Evolutionary conservation across 1,140 invertebrate genomes (phyloP), one percentile per base, ranked within the genome.

Genomic region (Oreohelix idahoensis): DNA sequence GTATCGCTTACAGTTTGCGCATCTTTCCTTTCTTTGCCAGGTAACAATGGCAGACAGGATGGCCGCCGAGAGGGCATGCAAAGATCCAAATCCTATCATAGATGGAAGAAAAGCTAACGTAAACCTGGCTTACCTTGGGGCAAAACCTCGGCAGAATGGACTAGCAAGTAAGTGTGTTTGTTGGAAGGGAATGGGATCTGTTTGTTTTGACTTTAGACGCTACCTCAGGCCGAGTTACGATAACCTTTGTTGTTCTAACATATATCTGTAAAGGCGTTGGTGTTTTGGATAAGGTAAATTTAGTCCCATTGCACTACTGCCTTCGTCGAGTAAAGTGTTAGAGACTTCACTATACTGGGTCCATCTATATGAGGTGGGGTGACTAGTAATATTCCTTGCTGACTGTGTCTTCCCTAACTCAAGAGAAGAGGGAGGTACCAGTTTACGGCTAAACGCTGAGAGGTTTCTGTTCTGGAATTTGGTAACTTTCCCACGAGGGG

Each of bases 81-180:
- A 98, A 93, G 98, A 99, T 90, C 97, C 98, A 23, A 99, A 99
- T 93, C 98, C 98, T 35, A 98, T 99, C 92, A 99, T 99, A 90
- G 98, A 99, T 93, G 98, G 98, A 69, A 95, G 98, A 88, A 99
- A 99, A 94, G 98, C 98, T 39, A 99, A 99, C 93, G 98, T 99
- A 39, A 99, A 99, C 93, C 94, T 99, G 88, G 98, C 98, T 53
- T 98, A 98, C 91, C 94, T 99, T 82, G 98, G 98, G 89, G 98
- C 98, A 39, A 99, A 99, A 93, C 97, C 97, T 71, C 94, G 97
- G 93, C 89, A 89, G 81, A 91, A 87, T 49, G 79, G 88, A 53
- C 84, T 85, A 66, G 79, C 87, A 83, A 86, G 87, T 89, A 84
- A 63, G 82, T 83, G 35, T 11, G 73, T 23, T 20, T 4, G 10